A percentile compares a stretch with the other conserved stretches of the same genome.
phyloP scores from a whole-genome alignment of 1,140 invertebrate species.

The Lepidurus apus region DNA sequence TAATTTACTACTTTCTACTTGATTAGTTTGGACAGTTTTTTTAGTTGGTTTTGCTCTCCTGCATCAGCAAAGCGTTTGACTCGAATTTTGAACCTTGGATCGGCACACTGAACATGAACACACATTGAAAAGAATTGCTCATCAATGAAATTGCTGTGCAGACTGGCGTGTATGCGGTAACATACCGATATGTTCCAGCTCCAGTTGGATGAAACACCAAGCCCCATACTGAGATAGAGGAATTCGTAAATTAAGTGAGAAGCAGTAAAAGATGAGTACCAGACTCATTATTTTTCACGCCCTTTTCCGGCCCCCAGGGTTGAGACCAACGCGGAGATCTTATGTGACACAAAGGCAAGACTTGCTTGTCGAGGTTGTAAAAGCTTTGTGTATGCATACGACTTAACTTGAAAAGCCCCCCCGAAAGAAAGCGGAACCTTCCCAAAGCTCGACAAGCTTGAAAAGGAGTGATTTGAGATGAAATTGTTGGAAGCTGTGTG shows the following conservation, averaged over 20 bases:
- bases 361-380: slow-evolving; percentile 21
- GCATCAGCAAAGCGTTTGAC: not conserved
- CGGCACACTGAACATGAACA: not conserved
- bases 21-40: not conserved
- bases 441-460: not conserved
- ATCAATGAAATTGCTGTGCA: not conserved
- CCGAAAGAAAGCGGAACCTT: slow-evolving; percentile 4
- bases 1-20: not conserved
- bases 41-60: not conserved
- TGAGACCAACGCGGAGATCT: slow-evolving; percentile 1
- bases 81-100: not conserved
- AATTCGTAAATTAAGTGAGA: not conserved
- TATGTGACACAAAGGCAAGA: slow-evolving; percentile 21
- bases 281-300: slow-evolving; percentile 13
- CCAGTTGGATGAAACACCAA: not conserved
- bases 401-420: not conserved
- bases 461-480: not conserved
- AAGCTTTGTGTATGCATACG: slow-evolving; percentile 7
- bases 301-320: slow-evolving; percentile 20
- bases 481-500: slow-evolving; percentile 7
- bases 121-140: not conserved
- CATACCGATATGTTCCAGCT: not conserved
- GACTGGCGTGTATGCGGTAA: not conserved
- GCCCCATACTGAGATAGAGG: not conserved
- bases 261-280: not conserved